Conservation (phyloP, 2,113 vertebrate genomes). For the mouse (Mus musculus) region GRCm39 chr4:139441001-139441500, state of each 20-base stretch:
- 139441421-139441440: background rate
- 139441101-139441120: background rate
- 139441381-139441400: no score
- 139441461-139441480: background rate
- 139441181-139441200: background rate
- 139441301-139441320: rapidly evolving
- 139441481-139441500: background rate
- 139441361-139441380: background rate
- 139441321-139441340: background rate
- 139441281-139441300: rapidly evolving
- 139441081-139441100: background rate
- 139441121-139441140: background rate
- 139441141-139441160: background rate
- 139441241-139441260: background rate
- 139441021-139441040: background rate
- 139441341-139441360: background rate
- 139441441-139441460: background rate
- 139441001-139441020: background rate
- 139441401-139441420: no score
- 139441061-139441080: background rate
- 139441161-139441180: background rate
- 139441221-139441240: background rate
- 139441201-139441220: background rate
- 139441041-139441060: background rate
- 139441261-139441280: background rate